These are phyloP conservation scores for Drosophila prosaltans DNA, from an alignment of 1,140 invertebrate genomes.

Conservation along the genomic window DNA sequence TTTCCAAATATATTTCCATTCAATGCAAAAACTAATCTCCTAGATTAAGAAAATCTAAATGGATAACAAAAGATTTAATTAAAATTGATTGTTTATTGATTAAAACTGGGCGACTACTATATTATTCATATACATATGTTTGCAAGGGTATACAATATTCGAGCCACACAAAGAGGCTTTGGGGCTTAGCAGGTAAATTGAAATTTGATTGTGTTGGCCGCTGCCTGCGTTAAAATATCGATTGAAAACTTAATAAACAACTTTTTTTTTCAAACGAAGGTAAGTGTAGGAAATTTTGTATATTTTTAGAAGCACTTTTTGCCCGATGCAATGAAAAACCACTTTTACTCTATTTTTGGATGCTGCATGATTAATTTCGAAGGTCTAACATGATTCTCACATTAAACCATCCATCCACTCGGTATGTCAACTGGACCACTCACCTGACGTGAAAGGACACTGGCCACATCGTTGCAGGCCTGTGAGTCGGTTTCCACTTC, in stretches of 20 bases:
- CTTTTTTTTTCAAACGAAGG: background rate
- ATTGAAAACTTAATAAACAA: constrained; percentile 5
- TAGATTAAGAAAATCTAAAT: too few relatives aligned
- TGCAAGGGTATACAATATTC: background rate
- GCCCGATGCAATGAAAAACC: constrained; percentile 1
- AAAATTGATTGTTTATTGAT: too few relatives aligned
- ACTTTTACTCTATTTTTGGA: background rate
- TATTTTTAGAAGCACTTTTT: background rate
- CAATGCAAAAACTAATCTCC: too few relatives aligned
- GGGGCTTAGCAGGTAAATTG: constrained; percentile 30
- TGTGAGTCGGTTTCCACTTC: constrained; percentile 97
- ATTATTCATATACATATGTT: too few relatives aligned
- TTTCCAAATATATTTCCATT: too few relatives aligned
- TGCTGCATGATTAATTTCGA: constrained; percentile 10
- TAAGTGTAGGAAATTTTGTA: background rate
- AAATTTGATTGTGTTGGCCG: constrained; percentile 13
- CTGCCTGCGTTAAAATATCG: background rate
- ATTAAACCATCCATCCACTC: constrained; percentile 25
- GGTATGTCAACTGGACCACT: constrained; percentile 13
- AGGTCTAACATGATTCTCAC: constrained; percentile 34
- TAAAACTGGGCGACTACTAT: too few relatives aligned
- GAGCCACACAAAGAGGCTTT: background rate
- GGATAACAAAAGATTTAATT: too few relatives aligned
- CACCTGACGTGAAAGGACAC: constrained; percentile 90
- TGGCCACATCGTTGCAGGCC: constrained; percentile 93